Evolutionary conservation across 1,140 invertebrate genomes (phyloP).

Genomic region (Plectrocnemia conspersa): DNA sequence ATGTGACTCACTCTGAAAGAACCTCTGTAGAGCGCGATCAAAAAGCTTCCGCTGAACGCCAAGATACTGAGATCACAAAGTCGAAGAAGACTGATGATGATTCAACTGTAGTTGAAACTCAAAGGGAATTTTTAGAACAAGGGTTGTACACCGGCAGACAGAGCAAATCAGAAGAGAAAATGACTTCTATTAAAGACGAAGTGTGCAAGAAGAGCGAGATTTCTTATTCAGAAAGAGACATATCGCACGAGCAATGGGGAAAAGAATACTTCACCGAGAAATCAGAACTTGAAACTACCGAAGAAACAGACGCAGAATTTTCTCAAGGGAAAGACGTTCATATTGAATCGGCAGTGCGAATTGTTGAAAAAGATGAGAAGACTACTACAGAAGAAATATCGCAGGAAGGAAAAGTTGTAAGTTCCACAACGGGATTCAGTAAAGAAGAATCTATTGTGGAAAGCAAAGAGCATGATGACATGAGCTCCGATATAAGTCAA

Average conservation of each 20-base stretch:
- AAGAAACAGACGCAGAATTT: constrained; percentile 42
- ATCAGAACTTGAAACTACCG: constrained; percentile 40
- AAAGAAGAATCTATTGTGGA: constrained; percentile 52
- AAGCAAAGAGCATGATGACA: constrained; percentile 51
- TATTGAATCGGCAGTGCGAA: constrained; percentile 46
- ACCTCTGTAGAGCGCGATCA: constrained; percentile 49
- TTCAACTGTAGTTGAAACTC: constrained; percentile 43
- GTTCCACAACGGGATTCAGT: constrained; percentile 46
- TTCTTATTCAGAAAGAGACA: constrained; percentile 50
- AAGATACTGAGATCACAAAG: constrained; percentile 48
- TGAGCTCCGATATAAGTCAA: constrained; percentile 50
- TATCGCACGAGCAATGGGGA: constrained; percentile 52
- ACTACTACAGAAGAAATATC: constrained; percentile 46
- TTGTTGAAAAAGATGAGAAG: constrained; percentile 49
- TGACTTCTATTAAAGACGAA: constrained; percentile 51
- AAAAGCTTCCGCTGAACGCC: constrained; percentile 46
- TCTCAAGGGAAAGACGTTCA: constrained; percentile 41
- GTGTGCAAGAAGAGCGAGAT: constrained; percentile 49
- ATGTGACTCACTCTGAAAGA: constrained; percentile 48
- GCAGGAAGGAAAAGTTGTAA: constrained; percentile 49
- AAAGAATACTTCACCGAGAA: constrained; percentile 52
- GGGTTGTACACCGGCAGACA: constrained; percentile 49
- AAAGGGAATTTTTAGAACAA: constrained; percentile 48
- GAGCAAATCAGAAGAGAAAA: constrained; percentile 51
- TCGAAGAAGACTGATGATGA: constrained; percentile 48